Evolutionary conservation across 1,140 invertebrate genomes (phyloP).

Genomic region (Hyles vespertilio): DNA sequence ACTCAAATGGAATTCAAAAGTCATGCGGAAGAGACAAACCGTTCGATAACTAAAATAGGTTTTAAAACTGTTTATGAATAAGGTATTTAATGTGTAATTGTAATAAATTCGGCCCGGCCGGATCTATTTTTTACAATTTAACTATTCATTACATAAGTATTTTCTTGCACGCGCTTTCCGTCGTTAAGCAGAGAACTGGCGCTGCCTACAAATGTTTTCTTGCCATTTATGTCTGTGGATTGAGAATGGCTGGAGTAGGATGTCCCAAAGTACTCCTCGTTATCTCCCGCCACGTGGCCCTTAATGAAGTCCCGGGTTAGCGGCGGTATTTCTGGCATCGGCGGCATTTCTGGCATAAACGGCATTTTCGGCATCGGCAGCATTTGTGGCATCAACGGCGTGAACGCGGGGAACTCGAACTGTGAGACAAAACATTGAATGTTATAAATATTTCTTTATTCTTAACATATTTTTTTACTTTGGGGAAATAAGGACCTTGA

Average conservation of each 20-base stretch:
- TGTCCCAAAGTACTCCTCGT: conserved; percentile 3
- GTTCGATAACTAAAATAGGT: too few relatives aligned
- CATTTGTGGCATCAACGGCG: conserved; percentile 11
- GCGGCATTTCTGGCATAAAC: conserved; percentile 9
- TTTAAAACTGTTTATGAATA: too few relatives aligned
- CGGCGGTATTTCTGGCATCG: conserved; percentile 1
- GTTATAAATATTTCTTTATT: background rate
- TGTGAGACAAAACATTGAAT: background rate
- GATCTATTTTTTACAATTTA: too few relatives aligned
- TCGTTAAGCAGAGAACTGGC: conserved; percentile 3
- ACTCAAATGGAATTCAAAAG: too few relatives aligned
- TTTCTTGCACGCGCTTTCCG: conserved; percentile 3
- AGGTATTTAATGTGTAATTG: too few relatives aligned
- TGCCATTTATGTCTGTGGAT: conserved; percentile 3
- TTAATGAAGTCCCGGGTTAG: background rate
- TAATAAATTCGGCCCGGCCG: too few relatives aligned
- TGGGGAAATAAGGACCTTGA: too few relatives aligned
- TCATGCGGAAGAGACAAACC: too few relatives aligned
- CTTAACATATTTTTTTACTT: background rate
- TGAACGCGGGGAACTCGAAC: background rate
- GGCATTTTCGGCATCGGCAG: conserved; percentile 14
- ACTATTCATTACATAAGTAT: background rate
- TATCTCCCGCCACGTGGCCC: conserved; percentile 3
- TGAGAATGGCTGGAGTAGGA: conserved; percentile 1
- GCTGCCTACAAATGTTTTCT: background rate